phyloP scores from a whole-genome alignment of 2,797 vertebrate species.

The Limosa lapponica region DNA sequence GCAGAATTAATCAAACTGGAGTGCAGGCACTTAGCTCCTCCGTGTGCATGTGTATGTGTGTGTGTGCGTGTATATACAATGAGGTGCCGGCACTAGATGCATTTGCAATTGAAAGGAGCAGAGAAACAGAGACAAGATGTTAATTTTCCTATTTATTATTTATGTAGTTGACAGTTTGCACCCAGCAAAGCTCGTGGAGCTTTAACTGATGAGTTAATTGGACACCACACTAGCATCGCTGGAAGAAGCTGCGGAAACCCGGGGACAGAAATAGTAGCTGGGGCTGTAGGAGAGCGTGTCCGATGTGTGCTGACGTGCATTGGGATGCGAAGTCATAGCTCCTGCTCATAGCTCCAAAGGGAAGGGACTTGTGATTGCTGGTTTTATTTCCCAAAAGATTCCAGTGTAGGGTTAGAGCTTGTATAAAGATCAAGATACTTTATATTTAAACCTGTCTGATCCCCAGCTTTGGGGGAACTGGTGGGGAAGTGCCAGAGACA shows the following conservation, averaged over 20 bases:
- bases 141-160: slow-evolving; percentile 56
- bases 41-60: rapidly evolving
- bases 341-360: background rate
- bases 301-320: background rate
- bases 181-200: background rate
- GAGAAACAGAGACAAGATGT: background rate
- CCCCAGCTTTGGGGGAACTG: background rate
- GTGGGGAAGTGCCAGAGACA: background rate
- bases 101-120: slow-evolving; percentile 26
- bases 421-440: background rate
- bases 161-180: slow-evolving; percentile 17
- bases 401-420: background rate
- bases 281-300: background rate
- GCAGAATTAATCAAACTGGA: slow-evolving; percentile 4
- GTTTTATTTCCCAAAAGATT: background rate
- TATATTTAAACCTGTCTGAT: background rate
- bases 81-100: background rate
- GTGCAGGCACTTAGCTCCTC: background rate
- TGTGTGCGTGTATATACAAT: background rate
- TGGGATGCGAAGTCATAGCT: background rate
- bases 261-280: slow-evolving; percentile 1
- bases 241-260: background rate
- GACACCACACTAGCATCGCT: background rate
- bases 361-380: background rate
- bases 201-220: slow-evolving; percentile 34